phyloP scores from a whole-genome alignment of 1,140 invertebrate genomes.

The Philopotamus ludificatus region DNA sequence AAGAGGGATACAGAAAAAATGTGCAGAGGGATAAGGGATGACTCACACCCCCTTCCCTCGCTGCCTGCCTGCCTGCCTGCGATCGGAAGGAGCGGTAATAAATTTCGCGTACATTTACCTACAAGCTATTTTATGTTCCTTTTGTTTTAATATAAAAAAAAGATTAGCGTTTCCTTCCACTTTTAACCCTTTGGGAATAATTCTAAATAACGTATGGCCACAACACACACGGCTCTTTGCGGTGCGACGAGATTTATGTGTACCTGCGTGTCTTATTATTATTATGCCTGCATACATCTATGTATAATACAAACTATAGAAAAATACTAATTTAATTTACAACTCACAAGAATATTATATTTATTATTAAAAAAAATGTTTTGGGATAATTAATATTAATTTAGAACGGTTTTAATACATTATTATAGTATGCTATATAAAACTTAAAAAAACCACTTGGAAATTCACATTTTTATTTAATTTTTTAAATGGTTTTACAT shows the following conservation, averaged over 20 bases:
- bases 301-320: background rate
- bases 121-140: constrained; percentile 12
- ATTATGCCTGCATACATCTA: no score
- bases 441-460: no score
- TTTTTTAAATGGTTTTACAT: no score
- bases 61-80: no score
- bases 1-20: constrained; percentile 31
- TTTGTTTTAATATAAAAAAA: constrained; percentile 10
- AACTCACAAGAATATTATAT: no score
- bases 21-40: constrained; percentile 23
- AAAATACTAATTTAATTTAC: background rate
- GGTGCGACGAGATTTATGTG: no score
- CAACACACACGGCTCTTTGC: background rate
- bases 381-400: no score
- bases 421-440: no score
- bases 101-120: constrained; percentile 30
- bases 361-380: no score
- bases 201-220: background rate
- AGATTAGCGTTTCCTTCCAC: constrained; percentile 12
- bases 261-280: no score
- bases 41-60: constrained; percentile 24
- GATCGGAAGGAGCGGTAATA: constrained; percentile 27
- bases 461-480: no score
- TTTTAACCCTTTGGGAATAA: constrained; percentile 19
- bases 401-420: no score